Evolutionary conservation across 53 echinoderm and acorn worm species (phyloP).

Genomic region (Astropecten irregularis): DNA sequence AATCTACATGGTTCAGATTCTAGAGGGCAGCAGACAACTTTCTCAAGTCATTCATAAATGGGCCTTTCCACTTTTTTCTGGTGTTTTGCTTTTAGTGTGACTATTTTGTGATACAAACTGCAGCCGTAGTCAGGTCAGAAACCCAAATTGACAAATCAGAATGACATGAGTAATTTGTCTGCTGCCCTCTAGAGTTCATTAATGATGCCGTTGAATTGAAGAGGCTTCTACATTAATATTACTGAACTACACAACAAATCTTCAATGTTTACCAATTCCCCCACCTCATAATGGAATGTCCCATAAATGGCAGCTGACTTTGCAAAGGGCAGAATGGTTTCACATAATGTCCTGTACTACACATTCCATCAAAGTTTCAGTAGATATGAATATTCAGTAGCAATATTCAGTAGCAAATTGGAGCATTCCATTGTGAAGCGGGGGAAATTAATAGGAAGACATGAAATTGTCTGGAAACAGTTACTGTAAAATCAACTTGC

Average conservation of each 20-base stretch:
- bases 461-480: constrained; percentile 34
- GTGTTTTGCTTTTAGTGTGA: too few species aligned
- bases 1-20: too few species aligned
- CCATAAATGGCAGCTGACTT: background rate
- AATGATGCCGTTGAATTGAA: background rate
- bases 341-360: too few species aligned
- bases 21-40: too few species aligned
- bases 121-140: too few species aligned
- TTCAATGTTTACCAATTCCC: constrained; percentile 8
- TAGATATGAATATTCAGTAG: background rate
- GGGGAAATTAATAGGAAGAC: constrained; percentile 19
- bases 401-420: background rate
- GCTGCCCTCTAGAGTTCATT: too few species aligned
- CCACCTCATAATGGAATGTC: constrained; percentile 22
- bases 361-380: background rate
- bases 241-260: constrained; percentile 30
- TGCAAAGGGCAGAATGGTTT: too few species aligned
- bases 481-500: constrained; percentile 19
- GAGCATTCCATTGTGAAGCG: constrained; percentile 4
- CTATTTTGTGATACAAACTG: too few species aligned
- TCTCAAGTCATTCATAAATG: too few species aligned
- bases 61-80: too few species aligned
- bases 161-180: too few species aligned
- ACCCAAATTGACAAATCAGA: too few species aligned
- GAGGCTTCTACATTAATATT: constrained; percentile 23